Percentiles rank a stretch among this genome's conserved stretches.
Evolutionary conservation across 2,888 invertebrate species (phyloP).

Genomic region (Plagiodera versicolora): DNA sequence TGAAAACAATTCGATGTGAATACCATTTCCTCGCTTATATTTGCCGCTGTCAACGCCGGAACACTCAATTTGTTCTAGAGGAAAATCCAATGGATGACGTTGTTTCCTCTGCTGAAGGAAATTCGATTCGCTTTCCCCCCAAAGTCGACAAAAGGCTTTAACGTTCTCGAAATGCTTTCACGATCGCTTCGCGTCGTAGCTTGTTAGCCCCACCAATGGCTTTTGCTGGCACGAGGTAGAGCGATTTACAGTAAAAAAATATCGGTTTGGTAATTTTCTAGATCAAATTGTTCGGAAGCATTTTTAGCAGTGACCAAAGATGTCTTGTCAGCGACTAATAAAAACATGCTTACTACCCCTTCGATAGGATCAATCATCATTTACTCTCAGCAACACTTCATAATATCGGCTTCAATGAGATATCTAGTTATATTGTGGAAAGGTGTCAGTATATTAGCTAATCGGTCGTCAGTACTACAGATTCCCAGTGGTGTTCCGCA

Average conservation of each 20-base stretch:
- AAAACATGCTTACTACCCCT: too few species aligned
- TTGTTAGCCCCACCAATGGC: constrained; percentile 4
- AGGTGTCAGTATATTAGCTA: too few species aligned
- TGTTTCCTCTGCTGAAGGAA: constrained; percentile 22
- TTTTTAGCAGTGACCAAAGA: too few species aligned
- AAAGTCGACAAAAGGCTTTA: constrained; percentile 18
- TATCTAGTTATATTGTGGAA: too few species aligned
- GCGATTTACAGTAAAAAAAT: not conserved
- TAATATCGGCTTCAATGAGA: too few species aligned
- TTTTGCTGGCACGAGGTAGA: not conserved
- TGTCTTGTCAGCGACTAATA: too few species aligned
- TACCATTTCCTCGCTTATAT: not conserved
- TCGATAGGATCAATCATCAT: too few species aligned
- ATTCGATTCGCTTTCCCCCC: constrained; percentile 22
- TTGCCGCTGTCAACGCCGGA: constrained; percentile 11
- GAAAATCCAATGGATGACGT: constrained; percentile 25
- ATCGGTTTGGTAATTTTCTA: too few species aligned
- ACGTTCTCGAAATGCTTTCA: constrained; percentile 23
- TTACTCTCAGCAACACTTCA: too few species aligned
- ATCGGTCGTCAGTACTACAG: too few species aligned
- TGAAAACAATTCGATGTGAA: not conserved
- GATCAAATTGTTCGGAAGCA: too few species aligned
- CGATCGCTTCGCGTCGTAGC: constrained; percentile 15
- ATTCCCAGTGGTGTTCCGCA: too few species aligned
- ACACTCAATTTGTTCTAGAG: constrained; percentile 22